These are phyloP conservation scores for Cistogaster globosa DNA, from an alignment of 2,888 invertebrate genomes.

Conservation along the genomic window DNA sequence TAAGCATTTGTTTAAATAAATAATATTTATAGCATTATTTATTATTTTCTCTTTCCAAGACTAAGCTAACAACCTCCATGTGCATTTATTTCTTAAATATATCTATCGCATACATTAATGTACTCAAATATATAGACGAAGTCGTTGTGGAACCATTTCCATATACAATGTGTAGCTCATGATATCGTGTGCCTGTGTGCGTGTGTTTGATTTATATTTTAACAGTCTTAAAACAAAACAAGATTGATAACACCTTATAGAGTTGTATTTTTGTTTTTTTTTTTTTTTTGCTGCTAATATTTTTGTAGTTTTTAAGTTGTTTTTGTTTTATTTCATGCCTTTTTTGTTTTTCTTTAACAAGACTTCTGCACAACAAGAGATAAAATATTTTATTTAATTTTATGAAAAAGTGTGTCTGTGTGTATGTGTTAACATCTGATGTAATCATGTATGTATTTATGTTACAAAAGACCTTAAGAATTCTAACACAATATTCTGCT, in stretches of 20 bases:
- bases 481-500: constrained; percentile 50
- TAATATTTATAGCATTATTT: constrained; percentile 47
- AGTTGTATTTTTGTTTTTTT: constrained; percentile 23
- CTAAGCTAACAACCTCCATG: not conserved
- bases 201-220: constrained; percentile 21
- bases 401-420: not conserved
- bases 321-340: constrained; percentile 7
- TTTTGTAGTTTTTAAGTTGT: constrained; percentile 40
- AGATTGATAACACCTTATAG: constrained; percentile 57
- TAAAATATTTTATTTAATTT: constrained; percentile 44
- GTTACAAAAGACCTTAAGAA: constrained; percentile 35
- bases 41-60: not conserved
- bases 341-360: not conserved
- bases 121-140: not conserved
- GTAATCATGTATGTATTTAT: constrained; percentile 52
- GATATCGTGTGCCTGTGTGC: not conserved
- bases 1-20: constrained; percentile 55
- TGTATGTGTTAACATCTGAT: constrained; percentile 22
- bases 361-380: constrained; percentile 31
- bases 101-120: not conserved
- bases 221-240: constrained; percentile 58
- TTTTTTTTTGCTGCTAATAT: constrained; percentile 5
- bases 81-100: not conserved
- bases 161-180: not conserved
- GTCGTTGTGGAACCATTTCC: not conserved